Evolutionary conservation across 2,888 invertebrate genomes (phyloP), one percentile per base, ranked within the genome.

Genomic region (Andricus quercusramuli): DNA sequence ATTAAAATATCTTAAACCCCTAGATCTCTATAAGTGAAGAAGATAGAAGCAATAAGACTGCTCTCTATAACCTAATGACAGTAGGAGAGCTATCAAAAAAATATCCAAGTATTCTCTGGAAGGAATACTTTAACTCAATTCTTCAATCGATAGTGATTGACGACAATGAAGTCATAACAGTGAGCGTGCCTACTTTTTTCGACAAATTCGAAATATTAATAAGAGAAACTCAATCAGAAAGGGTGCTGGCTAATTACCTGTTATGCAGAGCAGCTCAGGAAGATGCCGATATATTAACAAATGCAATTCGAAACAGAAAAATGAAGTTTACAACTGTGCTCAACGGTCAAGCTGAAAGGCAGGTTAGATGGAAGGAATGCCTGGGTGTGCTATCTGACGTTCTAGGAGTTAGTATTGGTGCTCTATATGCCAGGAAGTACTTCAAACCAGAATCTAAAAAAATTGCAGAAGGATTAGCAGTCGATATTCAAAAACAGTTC

Each of bases 381-480:
- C 95, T 97, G 56, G 97, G 97, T 85, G 96, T 96, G 20, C 95
- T 96, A 44, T 95, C 96, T 83, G 95, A 95, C 89, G 96, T 96
- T 90, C 94, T 96, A 92, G 94, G 95, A 20, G 95, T 96, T 80
- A 95, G 96, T n/a, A 95, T 96, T 59, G 97, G 97, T 56, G 96
- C 98, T 20, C 94, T 98, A 13, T 98, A 98, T 93, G 97, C 98
- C 9, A 94, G 96, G 80, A 96, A 96, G 90, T 96, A 97, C 92
- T 98, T 98, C 93, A 29, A 11, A 13, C 44, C 13, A 44, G 3
- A 44, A 15, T 15, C 44, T 44, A 44, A 44, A 44, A 15, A 44
- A 15, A 15, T 15, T 15, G 44, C 44, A 44, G 44, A 15, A 44
- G 44, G 15, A 44, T 13, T 44, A 44, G 44, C 44, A 44, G 44